phyloP scores from a whole-genome alignment of 1,140 invertebrate genomes.

The Zaprionus capensis region DNA sequence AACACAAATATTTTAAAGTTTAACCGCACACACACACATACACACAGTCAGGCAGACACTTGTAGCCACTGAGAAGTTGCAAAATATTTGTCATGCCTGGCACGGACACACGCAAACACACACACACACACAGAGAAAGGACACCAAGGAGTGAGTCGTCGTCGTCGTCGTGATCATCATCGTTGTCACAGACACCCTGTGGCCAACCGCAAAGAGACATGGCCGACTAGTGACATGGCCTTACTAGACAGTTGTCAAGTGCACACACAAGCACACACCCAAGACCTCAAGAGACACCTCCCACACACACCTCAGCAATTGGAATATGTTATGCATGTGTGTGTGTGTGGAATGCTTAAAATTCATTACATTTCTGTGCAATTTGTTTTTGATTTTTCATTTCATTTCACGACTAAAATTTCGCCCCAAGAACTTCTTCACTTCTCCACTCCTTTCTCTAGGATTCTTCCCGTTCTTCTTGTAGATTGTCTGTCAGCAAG shows the following conservation, averaged over 20 bases:
- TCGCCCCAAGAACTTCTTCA: neutral
- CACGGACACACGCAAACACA: constrained; percentile 63
- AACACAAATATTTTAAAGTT: constrained; percentile 80
- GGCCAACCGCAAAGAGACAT: constrained; percentile 80
- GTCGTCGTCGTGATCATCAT: constrained; percentile 43
- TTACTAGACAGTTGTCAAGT: constrained; percentile 79
- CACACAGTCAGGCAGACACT: constrained; percentile 11
- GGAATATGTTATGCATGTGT: constrained; percentile 42
- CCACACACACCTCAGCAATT: constrained; percentile 18
- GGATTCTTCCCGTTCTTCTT: constrained; percentile 20
- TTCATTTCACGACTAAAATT: constrained; percentile 69
- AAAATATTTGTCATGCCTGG: constrained; percentile 80
- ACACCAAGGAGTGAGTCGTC: constrained; percentile 55
- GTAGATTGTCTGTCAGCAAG: constrained; percentile 58
- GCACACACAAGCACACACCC: constrained; percentile 39
- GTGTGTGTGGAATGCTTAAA: constrained; percentile 74
- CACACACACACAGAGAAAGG: constrained; percentile 20
- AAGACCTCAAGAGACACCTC: constrained; percentile 15
- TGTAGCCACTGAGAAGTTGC: constrained; percentile 60
- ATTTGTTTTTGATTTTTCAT: constrained; percentile 82
- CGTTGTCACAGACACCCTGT: constrained; percentile 77
- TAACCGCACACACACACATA: constrained; percentile 45
- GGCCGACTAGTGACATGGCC: constrained; percentile 77
- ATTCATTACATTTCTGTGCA: constrained; percentile 80
- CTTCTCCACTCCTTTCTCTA: neutral